Evolutionary conservation across 92 coral and sea anemone species (phyloP).

Genomic region (Paragorgia papillata): DNA sequence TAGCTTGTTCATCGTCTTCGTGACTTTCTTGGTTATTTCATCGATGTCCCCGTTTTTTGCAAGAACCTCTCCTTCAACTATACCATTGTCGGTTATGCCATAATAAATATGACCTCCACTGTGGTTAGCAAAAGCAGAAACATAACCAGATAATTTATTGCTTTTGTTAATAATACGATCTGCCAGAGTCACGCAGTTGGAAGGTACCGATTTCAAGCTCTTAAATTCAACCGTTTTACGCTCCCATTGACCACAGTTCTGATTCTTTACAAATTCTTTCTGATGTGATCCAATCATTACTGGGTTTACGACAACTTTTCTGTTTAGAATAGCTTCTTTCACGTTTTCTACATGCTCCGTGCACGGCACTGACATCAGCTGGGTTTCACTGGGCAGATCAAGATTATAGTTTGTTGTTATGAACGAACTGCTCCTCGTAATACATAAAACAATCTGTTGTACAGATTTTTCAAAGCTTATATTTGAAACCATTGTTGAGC

Average conservation of each 20-base stretch:
- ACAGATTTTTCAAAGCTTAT: neutral
- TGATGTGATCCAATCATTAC: neutral
- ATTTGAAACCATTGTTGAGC: neutral
- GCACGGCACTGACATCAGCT: constrained; percentile 1
- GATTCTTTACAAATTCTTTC: neutral
- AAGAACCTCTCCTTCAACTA: constrained; percentile 36
- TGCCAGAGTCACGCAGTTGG: constrained; percentile 21
- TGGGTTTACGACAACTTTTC: neutral
- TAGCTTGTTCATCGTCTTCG: constrained; percentile 33
- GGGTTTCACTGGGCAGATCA: constrained; percentile 39
- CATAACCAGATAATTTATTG: constrained; percentile 39
- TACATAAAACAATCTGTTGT: neutral
- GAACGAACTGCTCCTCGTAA: neutral
- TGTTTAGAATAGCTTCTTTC: constrained; percentile 16
- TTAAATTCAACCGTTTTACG: neutral
- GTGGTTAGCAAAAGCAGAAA: constrained; percentile 57
- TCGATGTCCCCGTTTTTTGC: constrained; percentile 23
- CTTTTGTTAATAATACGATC: constrained; percentile 51
- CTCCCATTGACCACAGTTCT: neutral
- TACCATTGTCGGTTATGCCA: constrained; percentile 46
- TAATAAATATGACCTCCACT: constrained; percentile 52
- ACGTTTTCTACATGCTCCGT: constrained; percentile 14
- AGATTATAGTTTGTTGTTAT: constrained; percentile 37
- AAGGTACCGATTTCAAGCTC: neutral
- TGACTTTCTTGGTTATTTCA: constrained; percentile 14